phyloP scores from a whole-genome alignment of 1,140 invertebrate species.

The Drosophila miranda region DNA sequence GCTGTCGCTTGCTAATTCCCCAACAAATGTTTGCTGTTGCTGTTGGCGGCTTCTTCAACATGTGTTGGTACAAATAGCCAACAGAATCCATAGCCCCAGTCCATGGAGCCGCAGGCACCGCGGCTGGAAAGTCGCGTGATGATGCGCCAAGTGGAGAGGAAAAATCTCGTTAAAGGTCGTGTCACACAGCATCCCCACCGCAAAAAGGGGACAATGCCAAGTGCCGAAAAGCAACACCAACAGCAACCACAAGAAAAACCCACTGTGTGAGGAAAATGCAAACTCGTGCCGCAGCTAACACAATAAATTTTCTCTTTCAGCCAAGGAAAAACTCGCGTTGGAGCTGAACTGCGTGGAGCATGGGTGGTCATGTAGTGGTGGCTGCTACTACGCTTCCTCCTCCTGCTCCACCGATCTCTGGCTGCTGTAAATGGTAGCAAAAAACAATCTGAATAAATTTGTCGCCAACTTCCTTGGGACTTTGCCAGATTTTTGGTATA shows the following conservation, averaged over 20 bases:
- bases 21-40: slow-evolving; percentile 72
- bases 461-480: slow-evolving; percentile 31
- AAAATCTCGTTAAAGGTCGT: slow-evolving; percentile 77
- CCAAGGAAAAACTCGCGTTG: slow-evolving; percentile 35
- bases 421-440: slow-evolving; percentile 43
- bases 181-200: slow-evolving; percentile 48
- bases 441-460: slow-evolving; percentile 67
- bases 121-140: slow-evolving; percentile 73
- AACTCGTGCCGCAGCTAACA: slow-evolving; percentile 67
- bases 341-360: slow-evolving; percentile 43
- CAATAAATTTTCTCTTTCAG: slow-evolving; percentile 74
- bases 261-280: slow-evolving; percentile 33
- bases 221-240: slow-evolving; percentile 48
- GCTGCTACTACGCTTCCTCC: neutral
- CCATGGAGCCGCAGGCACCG: neutral
- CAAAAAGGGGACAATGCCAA: slow-evolving; percentile 49
- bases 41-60: slow-evolving; percentile 52
- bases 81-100: neutral
- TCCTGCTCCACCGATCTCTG: slow-evolving; percentile 2
- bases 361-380: slow-evolving; percentile 42
- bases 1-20: slow-evolving; percentile 66
- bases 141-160: slow-evolving; percentile 73
- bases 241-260: neutral
- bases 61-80: slow-evolving; percentile 72
- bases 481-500: slow-evolving; percentile 5